Base-by-base conservation (phyloP, 2,113 vertebrate genomes). In the Charina bottae region DNA sequence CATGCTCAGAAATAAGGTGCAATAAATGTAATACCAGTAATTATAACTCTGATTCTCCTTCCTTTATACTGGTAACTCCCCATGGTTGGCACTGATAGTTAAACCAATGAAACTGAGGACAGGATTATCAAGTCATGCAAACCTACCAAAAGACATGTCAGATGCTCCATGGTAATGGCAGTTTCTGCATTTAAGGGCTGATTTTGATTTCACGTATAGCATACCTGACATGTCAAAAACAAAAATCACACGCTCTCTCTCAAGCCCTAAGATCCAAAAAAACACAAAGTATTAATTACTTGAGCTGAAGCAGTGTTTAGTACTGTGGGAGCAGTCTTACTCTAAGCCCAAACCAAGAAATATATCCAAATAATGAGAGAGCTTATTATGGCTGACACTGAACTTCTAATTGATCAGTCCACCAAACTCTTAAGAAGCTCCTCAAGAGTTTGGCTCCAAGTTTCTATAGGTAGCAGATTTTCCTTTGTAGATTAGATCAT, bases 41-140 rank as follows among this genome's bases (percentile, higher is more conserved):
- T 92, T 92, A 92, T 92, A 92, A 55, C 42, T 92, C 64, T 33
- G 37, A 56, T 88, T 83, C 55, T 59, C 62, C 55, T 87, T 83
- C 59, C 15, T 88, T 56, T 68, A 54, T 28, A 17, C 86, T 60
- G 64, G 91, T 60, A 83, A 83, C 91, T 87, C 83, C 91, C 68
- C 72, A 88, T 23, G 5, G 11, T 28, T 83, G 49, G 68, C 55
- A 78, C 55, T 60, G 83, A 83, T 88, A 83, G 64, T 58, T 83
- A 92, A 87, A 88, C 68, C 68, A 88, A 46, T 88, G 86, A 92
- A 92, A 88, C 91, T 88, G 64, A 37, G 86, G 91, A 92, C 91
- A 83, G 68, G 91, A 83, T 88, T 83, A 88, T 88, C 90, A 88
- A 88, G 90, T 92, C 91, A 37, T 83, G 86, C 21, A 83, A 49